Evolutionary conservation across 2,113 vertebrate species (phyloP).

Genomic region (Oryzias javanicus): DNA sequence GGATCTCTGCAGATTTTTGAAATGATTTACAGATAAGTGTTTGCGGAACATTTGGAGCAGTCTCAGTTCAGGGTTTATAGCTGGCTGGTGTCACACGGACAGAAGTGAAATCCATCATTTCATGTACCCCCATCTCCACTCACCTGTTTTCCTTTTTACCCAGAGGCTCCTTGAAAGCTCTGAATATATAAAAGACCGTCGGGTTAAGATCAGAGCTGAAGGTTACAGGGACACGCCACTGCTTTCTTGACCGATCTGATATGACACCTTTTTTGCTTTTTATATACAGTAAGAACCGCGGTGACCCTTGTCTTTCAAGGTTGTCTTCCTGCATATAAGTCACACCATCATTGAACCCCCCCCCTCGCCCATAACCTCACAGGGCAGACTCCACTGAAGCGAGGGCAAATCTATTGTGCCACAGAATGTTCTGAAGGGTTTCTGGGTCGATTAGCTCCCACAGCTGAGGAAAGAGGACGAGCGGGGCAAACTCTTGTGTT

Average conservation of each 20-base stretch:
- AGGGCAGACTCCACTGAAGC: constrained; percentile 61
- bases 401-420: constrained; percentile 65
- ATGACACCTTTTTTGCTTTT: constrained; percentile 32
- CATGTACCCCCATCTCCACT: not conserved
- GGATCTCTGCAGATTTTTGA: too few species aligned
- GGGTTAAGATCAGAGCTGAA: constrained; percentile 30
- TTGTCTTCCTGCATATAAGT: constrained; percentile 28
- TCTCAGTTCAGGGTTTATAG: not conserved
- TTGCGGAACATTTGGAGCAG: too few species aligned
- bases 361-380: constrained; percentile 51
- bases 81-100: not conserved
- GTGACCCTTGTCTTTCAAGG: constrained; percentile 7
- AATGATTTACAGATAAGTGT: too few species aligned
- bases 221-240: constrained; percentile 19
- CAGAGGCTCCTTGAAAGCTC: constrained; percentile 7
- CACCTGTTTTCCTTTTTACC: constrained; percentile 5
- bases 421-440: constrained; percentile 59
- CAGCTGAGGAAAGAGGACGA: constrained; percentile 47
- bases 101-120: constrained; percentile 10
- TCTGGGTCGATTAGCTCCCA: constrained; percentile 57
- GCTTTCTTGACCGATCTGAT: constrained; percentile 30
- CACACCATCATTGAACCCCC: constrained; percentile 47
- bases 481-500: constrained; percentile 38
- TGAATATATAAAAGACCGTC: constrained; percentile 5
- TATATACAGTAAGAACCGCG: constrained; percentile 15